phyloP scores from a whole-genome alignment of 2,888 invertebrate genomes.

The Cataglyphis livida region DNA sequence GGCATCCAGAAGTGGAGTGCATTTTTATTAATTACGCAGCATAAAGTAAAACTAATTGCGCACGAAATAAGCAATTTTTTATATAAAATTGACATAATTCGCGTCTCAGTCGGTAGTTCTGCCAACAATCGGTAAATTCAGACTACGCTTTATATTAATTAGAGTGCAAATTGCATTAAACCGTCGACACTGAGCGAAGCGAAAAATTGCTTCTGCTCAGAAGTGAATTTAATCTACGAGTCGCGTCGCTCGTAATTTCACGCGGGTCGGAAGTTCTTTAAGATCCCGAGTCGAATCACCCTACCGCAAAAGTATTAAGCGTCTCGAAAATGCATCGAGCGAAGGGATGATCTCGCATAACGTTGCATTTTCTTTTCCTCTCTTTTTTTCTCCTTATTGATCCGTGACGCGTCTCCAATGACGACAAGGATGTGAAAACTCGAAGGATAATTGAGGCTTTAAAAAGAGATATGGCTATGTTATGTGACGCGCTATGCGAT shows the following conservation, averaged over 20 bases:
- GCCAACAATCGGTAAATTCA: constrained; percentile 37
- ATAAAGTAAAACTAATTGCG: constrained; percentile 34
- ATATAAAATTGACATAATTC: constrained; percentile 40
- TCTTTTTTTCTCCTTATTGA: background rate
- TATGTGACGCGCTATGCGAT: constrained; percentile 29
- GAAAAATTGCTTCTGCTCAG: constrained; percentile 50
- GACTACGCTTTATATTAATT: constrained; percentile 49
- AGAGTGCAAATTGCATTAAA: constrained; percentile 55
- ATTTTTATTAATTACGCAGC: constrained; percentile 33
- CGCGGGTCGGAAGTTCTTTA: constrained; percentile 50
- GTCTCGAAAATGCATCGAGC: constrained; percentile 15
- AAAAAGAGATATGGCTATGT: constrained; percentile 59
- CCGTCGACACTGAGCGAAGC: constrained; percentile 53
- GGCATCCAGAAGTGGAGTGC: background rate
- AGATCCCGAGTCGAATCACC: constrained; percentile 42
- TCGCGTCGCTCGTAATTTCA: constrained; percentile 47
- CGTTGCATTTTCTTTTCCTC: background rate
- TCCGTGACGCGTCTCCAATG: constrained; percentile 9
- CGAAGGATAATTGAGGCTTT: constrained; percentile 75
- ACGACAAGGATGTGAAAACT: constrained; percentile 51
- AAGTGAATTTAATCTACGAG: constrained; percentile 54
- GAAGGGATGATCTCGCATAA: constrained; percentile 14
- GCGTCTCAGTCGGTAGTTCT: constrained; percentile 7
- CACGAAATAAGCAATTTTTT: constrained; percentile 37
- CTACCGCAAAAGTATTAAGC: constrained; percentile 39